Evolutionary conservation across 2,797 vertebrate genomes (phyloP).

Genomic region (Holocentrus rufus): DNA sequence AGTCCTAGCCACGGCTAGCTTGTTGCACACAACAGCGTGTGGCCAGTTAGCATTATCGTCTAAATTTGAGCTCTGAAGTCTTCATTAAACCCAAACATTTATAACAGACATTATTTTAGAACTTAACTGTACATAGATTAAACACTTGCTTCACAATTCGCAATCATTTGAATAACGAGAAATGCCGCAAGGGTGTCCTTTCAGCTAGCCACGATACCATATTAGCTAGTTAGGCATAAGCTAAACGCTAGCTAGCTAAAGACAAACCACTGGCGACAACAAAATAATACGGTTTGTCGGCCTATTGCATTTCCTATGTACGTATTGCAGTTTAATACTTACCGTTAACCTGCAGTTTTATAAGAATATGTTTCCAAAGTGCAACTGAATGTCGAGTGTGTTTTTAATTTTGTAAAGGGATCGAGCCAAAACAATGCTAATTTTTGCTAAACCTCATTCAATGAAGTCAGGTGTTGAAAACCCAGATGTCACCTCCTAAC

Average conservation of each 20-base stretch:
- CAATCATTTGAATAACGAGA: neutral
- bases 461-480: constrained; percentile 75
- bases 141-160: fast-evolving
- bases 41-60: constrained; percentile 43
- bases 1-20: constrained; percentile 40
- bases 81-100: neutral
- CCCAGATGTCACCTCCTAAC: constrained; percentile 58
- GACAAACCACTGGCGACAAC: constrained; percentile 33
- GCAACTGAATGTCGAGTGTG: constrained; percentile 10
- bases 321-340: constrained; percentile 47
- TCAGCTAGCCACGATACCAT: constrained; percentile 17
- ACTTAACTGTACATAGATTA: fast-evolving
- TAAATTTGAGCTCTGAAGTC: neutral
- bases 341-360: constrained; percentile 76
- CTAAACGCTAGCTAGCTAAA: constrained; percentile 33
- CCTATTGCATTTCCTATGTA: neutral
- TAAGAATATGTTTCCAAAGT: constrained; percentile 38
- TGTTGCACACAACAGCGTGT: constrained; percentile 2
- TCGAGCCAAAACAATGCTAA: constrained; percentile 66
- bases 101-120: neutral
- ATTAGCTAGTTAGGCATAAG: constrained; percentile 61
- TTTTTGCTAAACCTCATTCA: constrained; percentile 78
- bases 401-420: constrained; percentile 18
- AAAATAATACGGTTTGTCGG: constrained; percentile 19
- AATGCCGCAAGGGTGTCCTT: neutral